phyloP scores from a whole-genome alignment of 1,140 invertebrate species.

The Apis mellifera region DNA sequence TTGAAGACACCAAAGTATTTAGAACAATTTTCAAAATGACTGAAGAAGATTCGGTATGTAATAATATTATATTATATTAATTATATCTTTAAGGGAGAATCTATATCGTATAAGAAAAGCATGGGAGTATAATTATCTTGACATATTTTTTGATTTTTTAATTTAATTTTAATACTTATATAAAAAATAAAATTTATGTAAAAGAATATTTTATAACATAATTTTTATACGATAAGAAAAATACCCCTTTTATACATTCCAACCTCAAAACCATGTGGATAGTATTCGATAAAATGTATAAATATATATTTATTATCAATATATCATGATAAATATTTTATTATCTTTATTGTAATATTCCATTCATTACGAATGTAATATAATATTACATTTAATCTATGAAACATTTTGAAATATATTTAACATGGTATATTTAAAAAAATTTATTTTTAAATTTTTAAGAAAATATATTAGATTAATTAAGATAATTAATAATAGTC shows the following conservation, averaged over 20 bases:
- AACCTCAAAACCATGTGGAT: slow-evolving; percentile 58
- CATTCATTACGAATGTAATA: neutral
- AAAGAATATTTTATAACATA: neutral
- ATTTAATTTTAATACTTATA: neutral
- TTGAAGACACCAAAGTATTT: neutral
- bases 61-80: neutral
- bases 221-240: neutral
- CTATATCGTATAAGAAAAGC: neutral
- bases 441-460: neutral
- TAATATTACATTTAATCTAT: neutral
- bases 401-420: neutral
- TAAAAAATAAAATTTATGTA: neutral
- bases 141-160: slow-evolving; percentile 39
- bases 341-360: neutral
- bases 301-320: neutral
- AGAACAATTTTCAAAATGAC: slow-evolving; percentile 50
- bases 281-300: neutral
- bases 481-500: neutral
- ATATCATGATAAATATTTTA: neutral
- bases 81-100: neutral
- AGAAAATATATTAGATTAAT: neutral
- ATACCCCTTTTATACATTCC: slow-evolving; percentile 29
- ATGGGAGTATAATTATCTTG: slow-evolving; percentile 37
- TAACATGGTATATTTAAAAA: neutral
- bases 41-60: slow-evolving; percentile 64